Percentiles rank a stretch among this genome's conserved stretches.
phyloP scores from a whole-genome alignment of 1,140 invertebrate genomes.

The Aphelenchoides fujianensis region DNA sequence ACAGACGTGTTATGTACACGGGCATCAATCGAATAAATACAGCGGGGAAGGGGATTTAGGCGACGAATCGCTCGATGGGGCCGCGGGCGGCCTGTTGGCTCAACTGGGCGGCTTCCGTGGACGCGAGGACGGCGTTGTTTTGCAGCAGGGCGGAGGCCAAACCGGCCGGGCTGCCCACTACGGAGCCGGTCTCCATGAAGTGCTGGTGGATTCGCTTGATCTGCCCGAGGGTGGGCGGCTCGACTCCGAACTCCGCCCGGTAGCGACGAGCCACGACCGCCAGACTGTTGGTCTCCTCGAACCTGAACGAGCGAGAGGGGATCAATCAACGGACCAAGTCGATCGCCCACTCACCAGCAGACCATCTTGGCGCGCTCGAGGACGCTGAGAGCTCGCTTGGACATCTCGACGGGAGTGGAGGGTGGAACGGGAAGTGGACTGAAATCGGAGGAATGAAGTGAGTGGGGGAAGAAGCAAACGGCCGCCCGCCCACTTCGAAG shows the following conservation, averaged over 20 bases:
- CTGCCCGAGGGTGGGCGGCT: constrained; percentile 19
- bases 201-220: constrained; percentile 19
- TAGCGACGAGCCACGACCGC: constrained; percentile 24
- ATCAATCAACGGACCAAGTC: neutral
- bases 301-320: neutral
- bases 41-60: neutral
- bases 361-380: constrained; percentile 23
- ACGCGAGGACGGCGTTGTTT: neutral
- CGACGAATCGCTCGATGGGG: neutral
- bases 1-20: neutral
- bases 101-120: constrained; percentile 10
- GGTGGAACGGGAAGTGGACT: neutral
- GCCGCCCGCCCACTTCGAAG: neutral
- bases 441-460: too few relatives aligned
- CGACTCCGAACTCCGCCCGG: constrained; percentile 22
- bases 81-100: constrained; percentile 3
- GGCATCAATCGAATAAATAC: constrained; percentile 7
- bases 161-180: too few relatives aligned
- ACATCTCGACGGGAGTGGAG: neutral
- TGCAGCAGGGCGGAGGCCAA: constrained; percentile 4
- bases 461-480: constrained; percentile 5
- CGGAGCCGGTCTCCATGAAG: constrained; percentile 24
- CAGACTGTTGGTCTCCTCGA: constrained; percentile 24
- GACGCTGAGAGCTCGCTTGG: constrained; percentile 16
- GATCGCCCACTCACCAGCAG: constrained; percentile 13